Evolutionary conservation across 2,888 invertebrate species (phyloP).

Genomic region (Argyra leucocephala): DNA sequence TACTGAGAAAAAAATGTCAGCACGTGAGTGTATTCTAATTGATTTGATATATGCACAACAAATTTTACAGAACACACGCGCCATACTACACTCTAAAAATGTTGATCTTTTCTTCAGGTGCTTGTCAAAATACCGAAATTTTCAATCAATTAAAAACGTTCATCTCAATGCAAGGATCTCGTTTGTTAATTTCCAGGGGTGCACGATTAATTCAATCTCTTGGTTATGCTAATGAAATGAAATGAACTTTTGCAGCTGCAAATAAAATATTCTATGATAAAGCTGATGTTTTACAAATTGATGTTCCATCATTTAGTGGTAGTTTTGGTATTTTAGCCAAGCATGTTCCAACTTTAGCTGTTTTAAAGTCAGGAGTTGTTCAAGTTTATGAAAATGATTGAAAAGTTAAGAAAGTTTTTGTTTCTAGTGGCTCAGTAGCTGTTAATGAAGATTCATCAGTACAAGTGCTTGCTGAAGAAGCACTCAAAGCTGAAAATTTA

Average conservation of each 20-base stretch:
- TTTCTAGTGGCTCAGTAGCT: conserved; percentile 90
- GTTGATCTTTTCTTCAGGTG: neutral
- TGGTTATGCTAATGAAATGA: conserved; percentile 74
- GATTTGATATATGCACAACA: no score
- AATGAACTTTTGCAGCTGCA: conserved; percentile 81
- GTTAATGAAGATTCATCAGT: conserved; percentile 94
- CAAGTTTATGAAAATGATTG: conserved; percentile 83
- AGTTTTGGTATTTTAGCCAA: conserved; percentile 92
- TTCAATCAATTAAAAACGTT: conserved; percentile 43
- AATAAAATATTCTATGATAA: conserved; percentile 83
- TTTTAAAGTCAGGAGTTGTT: conserved; percentile 88
- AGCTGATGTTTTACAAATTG: conserved; percentile 77
- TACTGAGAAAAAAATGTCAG: no score
- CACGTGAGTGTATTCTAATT: no score
- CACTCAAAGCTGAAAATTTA: conserved; percentile 72
- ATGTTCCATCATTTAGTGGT: conserved; percentile 93
- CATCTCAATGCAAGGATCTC: conserved; percentile 46
- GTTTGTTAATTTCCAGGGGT: conserved; percentile 41
- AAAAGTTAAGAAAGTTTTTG: conserved; percentile 75
- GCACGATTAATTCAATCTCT: conserved; percentile 48
- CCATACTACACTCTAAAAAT: no score
- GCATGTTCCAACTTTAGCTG: conserved; percentile 92
- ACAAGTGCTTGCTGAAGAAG: conserved; percentile 93
- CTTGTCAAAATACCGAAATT: neutral
- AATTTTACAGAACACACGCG: no score